Percentiles rank a stretch among this genome's conserved stretches.
Evolutionary conservation across 2,797 vertebrate species (phyloP).

Genomic region (Chiloscyllium punctatum): DNA sequence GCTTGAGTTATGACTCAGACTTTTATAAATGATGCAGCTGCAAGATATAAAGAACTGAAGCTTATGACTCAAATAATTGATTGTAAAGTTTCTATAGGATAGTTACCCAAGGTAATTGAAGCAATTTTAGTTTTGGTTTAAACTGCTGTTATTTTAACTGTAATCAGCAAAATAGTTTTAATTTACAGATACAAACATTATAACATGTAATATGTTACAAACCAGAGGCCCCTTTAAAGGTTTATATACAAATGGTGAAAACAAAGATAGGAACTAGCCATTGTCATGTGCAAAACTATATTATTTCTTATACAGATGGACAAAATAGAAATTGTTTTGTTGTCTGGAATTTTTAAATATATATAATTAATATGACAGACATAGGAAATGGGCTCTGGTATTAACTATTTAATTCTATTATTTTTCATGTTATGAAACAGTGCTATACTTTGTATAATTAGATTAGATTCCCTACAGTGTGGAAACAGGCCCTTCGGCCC

Average conservation of each 20-base stretch:
- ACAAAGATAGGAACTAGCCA: neutral
- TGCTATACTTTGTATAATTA: neutral
- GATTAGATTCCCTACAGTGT: no score
- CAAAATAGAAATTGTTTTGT: neutral
- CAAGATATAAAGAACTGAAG: neutral
- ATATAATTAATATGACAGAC: neutral
- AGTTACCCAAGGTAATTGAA: constrained; percentile 24
- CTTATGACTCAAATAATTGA: constrained; percentile 30
- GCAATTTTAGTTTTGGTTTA: neutral
- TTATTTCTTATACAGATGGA: neutral
- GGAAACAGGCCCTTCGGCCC: no score
- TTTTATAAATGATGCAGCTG: constrained; percentile 16
- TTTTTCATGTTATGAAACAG: neutral
- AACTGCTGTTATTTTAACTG: neutral
- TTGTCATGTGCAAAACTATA: neutral
- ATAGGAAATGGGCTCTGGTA: neutral
- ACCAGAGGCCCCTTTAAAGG: neutral
- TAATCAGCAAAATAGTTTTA: neutral
- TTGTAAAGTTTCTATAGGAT: constrained; percentile 20
- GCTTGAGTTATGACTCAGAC: constrained; percentile 1
- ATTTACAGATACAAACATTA: neutral
- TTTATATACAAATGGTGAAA: neutral
- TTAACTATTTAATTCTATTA: neutral
- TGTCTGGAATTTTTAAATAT: neutral
- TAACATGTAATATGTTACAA: neutral